A percentile compares a stretch with the other conserved stretches of the same genome.
These are phyloP conservation scores for Sinotaia quadrata DNA, from an alignment of 2,888 invertebrate species.

Conservation along the genomic window DNA sequence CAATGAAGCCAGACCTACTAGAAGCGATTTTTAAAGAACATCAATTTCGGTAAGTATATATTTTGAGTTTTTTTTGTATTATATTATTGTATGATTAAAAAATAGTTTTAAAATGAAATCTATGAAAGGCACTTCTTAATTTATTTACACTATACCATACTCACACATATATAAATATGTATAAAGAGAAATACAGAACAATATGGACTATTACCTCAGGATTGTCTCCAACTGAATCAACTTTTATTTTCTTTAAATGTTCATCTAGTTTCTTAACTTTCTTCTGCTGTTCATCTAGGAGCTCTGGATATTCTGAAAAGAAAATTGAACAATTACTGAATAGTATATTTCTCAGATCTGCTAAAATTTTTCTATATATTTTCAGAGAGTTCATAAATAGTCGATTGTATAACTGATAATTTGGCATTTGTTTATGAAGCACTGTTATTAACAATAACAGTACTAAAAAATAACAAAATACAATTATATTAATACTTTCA, in stretches of 20 bases:
- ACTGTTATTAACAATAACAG: no score
- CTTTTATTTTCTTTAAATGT: constrained; percentile 13
- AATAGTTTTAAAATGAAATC: no score
- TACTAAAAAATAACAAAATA: no score
- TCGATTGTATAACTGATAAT: no score
- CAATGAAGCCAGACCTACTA: not conserved
- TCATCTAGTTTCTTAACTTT: constrained; percentile 21
- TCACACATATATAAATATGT: not conserved
- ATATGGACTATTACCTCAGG: constrained; percentile 10
- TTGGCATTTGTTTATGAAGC: no score
- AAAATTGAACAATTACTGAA: not conserved
- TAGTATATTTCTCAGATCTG: no score
- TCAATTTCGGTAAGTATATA: no score
- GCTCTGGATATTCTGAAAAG: constrained; percentile 14
- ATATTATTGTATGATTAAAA: no score
- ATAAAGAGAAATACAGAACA: not conserved
- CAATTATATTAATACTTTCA: no score
- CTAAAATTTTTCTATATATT: no score
- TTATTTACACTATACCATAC: not conserved
- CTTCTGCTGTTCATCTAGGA: constrained; percentile 11
- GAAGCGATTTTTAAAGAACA: not conserved
- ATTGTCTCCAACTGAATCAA: constrained; percentile 23
- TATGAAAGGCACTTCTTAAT: no score
- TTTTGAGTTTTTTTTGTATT: not conserved
- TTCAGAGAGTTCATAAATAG: no score